These are phyloP conservation scores for Chelmon rostratus DNA, from an alignment of 2,797 vertebrate genomes.

Conservation along the genomic window DNA sequence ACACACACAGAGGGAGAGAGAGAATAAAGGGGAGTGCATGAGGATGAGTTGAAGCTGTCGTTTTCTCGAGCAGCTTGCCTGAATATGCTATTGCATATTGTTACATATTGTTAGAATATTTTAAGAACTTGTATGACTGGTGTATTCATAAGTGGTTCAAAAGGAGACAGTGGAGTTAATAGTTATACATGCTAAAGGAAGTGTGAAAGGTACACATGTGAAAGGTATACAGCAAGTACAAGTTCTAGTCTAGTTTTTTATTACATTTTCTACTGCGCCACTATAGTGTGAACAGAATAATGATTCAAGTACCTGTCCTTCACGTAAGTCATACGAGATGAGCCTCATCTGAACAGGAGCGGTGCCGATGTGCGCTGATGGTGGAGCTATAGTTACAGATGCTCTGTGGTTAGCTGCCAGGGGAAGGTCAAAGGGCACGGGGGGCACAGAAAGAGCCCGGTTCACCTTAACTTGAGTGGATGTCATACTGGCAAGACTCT, in stretches of 20 bases:
- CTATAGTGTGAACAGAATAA: slow-evolving; percentile 25
- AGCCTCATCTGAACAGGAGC: slow-evolving; percentile 91
- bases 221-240: slow-evolving; percentile 7
- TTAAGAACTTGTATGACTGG: slow-evolving; percentile 28
- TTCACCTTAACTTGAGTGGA: slow-evolving; percentile 91
- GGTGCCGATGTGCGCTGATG: slow-evolving; percentile 88
- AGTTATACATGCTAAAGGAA: slow-evolving; percentile 1
- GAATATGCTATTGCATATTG: slow-evolving; percentile 16
- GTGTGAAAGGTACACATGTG: neutral
- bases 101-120: slow-evolving; percentile 37
- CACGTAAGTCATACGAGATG: slow-evolving; percentile 91
- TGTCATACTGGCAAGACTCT: slow-evolving; percentile 92
- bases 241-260: neutral
- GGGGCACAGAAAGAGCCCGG: slow-evolving; percentile 89
- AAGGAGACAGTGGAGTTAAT: slow-evolving; percentile 23
- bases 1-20: no score
- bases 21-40: slow-evolving; percentile 29
- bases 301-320: slow-evolving; percentile 90
- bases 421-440: slow-evolving; percentile 89
- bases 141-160: slow-evolving; percentile 24
- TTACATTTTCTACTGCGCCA: slow-evolving; percentile 25
- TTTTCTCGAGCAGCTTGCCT: slow-evolving; percentile 1
- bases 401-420: slow-evolving; percentile 83
- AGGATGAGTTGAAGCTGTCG: slow-evolving; percentile 28
- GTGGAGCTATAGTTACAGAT: slow-evolving; percentile 88